Evolutionary conservation across 2,797 vertebrate species (phyloP), one percentile per base, ranked within the genome.

Genomic region (Orientallactaga sibirica): DNA sequence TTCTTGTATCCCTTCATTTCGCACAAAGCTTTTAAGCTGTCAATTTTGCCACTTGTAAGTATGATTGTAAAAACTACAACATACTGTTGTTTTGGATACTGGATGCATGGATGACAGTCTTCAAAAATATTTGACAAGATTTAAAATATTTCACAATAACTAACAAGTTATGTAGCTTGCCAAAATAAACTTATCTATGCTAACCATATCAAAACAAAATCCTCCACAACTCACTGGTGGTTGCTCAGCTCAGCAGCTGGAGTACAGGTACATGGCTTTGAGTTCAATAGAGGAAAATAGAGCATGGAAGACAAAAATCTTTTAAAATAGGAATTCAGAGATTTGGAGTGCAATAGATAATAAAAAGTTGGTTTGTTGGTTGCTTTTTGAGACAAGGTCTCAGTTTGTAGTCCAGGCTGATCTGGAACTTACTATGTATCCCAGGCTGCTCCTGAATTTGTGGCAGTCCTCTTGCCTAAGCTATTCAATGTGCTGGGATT

Each of bases 1-100:
- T 92, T 92, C 55, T 62, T 76, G 43, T 73, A 88, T 12, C 62
- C 18, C 82, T 89, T 92, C 22, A 86, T 91, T 91, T 94, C 74
- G 73, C 67, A 24, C 93, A 62, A 96, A 37, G n/a, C 37, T 95
- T 95, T 74, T 92, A 87, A 83, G 33, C 33, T 95, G 77, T 87
- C 87, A 75, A 62, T 90, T 92, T 66, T 88, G 29, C 52, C 29
- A 79, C 73, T 96, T 88, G 7, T 81, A 85, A 58, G n/a, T 68
- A n/a, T n/a, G 43, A 43, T 88, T 41, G 62, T 87, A 74, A 85
- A 88, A 61, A 81, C 25, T 88, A 91, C 5, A 76, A 11, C 74
- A 85, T 93, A 88, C 92, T 61, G 33, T 93, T 78, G 15, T 11
- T 84, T 3, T 88, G n/a, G 16, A 67, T 48, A 64, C 20, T 78